These are phyloP conservation scores for Scolopax mira DNA, from an alignment of 2,113 vertebrate species.

Conservation along the genomic window DNA sequence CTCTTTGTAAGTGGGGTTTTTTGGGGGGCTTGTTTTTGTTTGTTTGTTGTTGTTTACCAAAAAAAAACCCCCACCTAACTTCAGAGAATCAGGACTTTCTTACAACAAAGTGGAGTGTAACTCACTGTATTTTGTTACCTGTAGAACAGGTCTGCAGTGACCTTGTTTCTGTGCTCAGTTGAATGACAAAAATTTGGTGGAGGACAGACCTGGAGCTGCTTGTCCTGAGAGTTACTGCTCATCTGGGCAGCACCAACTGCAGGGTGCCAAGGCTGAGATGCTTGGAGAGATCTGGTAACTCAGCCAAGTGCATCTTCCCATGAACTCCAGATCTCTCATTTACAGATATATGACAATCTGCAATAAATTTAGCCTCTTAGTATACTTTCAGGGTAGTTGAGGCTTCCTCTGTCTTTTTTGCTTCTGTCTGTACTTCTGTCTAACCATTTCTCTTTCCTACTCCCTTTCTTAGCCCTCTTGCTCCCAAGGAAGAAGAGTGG, in stretches of 20 bases:
- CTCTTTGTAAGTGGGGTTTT: neutral
- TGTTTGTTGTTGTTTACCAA: no score
- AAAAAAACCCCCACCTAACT: neutral
- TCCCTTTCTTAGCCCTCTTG: neutral
- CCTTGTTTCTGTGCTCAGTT: neutral
- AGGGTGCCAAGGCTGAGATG: neutral
- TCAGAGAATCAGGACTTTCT: neutral
- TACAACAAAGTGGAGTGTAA: neutral
- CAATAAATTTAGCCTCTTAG: neutral
- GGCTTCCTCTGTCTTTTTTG: neutral
- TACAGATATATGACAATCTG: neutral
- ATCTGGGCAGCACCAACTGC: neutral
- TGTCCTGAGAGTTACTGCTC: neutral
- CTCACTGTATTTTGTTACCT: neutral
- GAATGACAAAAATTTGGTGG: neutral
- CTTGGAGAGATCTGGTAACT: neutral
- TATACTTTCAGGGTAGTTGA: neutral
- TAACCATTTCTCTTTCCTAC: neutral
- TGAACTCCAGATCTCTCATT: accelerated
- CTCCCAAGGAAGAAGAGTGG: neutral
- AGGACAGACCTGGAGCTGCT: neutral
- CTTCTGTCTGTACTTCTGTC: neutral
- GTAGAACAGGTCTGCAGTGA: neutral
- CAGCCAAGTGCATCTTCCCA: neutral
- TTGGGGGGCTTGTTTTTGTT: no score